Evolutionary conservation across 2,797 vertebrate species (phyloP), one percentile per base, ranked within the genome.

Genomic region (Periparus ater): DNA sequence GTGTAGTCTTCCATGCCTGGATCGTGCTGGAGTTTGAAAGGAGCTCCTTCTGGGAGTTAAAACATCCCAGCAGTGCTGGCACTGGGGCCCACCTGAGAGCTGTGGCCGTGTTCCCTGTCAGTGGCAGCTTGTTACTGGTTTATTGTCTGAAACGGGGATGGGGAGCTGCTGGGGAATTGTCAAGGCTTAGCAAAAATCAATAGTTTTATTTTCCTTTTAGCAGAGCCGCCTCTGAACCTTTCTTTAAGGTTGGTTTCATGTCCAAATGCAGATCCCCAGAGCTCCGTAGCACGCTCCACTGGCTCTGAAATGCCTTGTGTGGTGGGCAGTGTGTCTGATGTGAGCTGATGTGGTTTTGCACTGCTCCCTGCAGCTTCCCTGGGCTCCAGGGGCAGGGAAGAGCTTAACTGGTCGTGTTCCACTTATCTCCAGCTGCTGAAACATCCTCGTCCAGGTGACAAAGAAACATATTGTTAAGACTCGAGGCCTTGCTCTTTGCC

Each of bases 1-100:
- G 0, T 30, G 23, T 7, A 48, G 26, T 8, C 22, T 62, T 62
- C 63, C 3, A 0, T n/a, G 32, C 19, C 2, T 20, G 63, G 18
- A 2, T 20, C 51, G 13, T 54, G 36, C 50, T 71, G 54, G 53
- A 62, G 51, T 45, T 57, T 36, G 66, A 60, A 81, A 29, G 54
- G 30, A 91, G n/a, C 26, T 53, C 11, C 26, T 72, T 80, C 10
- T 32, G 47, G 15, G 83, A 25, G 51, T 42, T 53, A 8, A 17
- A 62, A 40, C 45, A 54, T 7, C 65, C 7, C 4, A 6, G 29
- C 25, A 17, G 62, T 6, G 27, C 17, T 57, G 75, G 45, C 74
- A 13, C 63, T 13, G 36, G 60, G 53, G 80, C 81, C 87, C 62
- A 15, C 22, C 47, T 21, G 66, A 36, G 84, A 67, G 74, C 45